Percentiles rank a stretch among this genome's conserved stretches.
Evolutionary conservation across 2,888 invertebrate species (phyloP).

Genomic region (Sesia bembeciformis): DNA sequence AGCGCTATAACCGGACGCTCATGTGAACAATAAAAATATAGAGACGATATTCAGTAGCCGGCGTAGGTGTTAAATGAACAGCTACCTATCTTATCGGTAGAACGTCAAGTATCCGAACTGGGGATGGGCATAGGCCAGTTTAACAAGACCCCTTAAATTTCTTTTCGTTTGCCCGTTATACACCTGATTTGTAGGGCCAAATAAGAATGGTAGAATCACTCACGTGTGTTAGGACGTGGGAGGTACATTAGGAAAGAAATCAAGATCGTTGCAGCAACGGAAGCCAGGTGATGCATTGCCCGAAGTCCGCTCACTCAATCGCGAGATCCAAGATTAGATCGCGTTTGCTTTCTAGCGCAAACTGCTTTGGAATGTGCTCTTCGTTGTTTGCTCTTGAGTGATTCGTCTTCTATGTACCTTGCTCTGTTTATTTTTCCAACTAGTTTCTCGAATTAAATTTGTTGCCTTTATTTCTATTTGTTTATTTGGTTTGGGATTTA

Average conservation of each 20-base stretch:
- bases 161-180: slow-evolving; percentile 9
- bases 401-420: slow-evolving; percentile 30
- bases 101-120: slow-evolving; percentile 38
- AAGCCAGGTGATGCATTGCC: slow-evolving; percentile 69
- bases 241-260: slow-evolving; percentile 53
- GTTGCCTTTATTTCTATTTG: no score
- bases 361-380: slow-evolving; percentile 36
- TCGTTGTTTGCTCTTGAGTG: slow-evolving; percentile 37
- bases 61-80: slow-evolving; percentile 55
- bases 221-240: slow-evolving; percentile 49
- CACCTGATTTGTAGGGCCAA: slow-evolving; percentile 27
- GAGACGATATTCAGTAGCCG: slow-evolving; percentile 38
- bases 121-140: slow-evolving; percentile 29
- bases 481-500: no score
- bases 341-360: slow-evolving; percentile 49
- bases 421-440: slow-evolving; percentile 15
- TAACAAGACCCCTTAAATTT: slow-evolving; percentile 21
- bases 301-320: slow-evolving; percentile 50
- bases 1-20: slow-evolving; percentile 5
- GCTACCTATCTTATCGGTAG: slow-evolving; percentile 42
- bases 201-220: slow-evolving; percentile 36
- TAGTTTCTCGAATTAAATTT: neutral
- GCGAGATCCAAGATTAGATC: slow-evolving; percentile 58
- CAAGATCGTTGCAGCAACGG: slow-evolving; percentile 66
- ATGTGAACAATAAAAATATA: slow-evolving; percentile 1